Evolutionary conservation across 2,797 vertebrate genomes (phyloP), one percentile per base, ranked within the genome.

Genomic region (Hydrocynus forskahlii): DNA sequence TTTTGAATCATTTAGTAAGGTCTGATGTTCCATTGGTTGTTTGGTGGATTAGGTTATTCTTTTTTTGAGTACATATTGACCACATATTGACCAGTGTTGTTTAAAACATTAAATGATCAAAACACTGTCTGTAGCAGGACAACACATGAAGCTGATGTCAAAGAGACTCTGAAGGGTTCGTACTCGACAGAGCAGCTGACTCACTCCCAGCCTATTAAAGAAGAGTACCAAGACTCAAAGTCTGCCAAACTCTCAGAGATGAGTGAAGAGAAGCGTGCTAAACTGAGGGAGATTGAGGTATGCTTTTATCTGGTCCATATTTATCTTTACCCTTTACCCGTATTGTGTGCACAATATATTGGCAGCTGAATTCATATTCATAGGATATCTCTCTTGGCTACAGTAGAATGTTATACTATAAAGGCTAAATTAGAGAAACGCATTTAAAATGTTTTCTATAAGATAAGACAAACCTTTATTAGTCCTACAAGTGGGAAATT

Each of bases 231-330:
- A 0, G 98, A 99, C 76, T 89, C 91, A 3, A 99, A 97, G 84
- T 54, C 88, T 0, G 82, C 91, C 52, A 99, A 99, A 79, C 95
- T 95, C 23, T 97, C 96, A 10, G 97, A 98, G 93, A 97, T 98
- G 96, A 99, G 96, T 71, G 98, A 99, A 87, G 97, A 99, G 85
- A 99, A 98, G 83, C 96, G 97, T 81, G 96, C 95, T 79, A 99
- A 99, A 86, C 96, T 99, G 62, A 86, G 98, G 88, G 98, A 99
- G 87, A 99, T 99, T 62, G 98, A 99, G 96, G 98, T 99, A 84
- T 82, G 88, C 35, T 25, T 43, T 4, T 40, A 1, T 10, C 0
- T 14, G 7, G 2, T 19, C 5, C 14, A 0, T 67, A 2, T 2
- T 29, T 29, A 29, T 29, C n/a, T n/a, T n/a, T n/a, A n/a, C n/a